Evolutionary conservation across 2,888 invertebrate genomes (phyloP).

Genomic region (Sthenelais limicola): DNA sequence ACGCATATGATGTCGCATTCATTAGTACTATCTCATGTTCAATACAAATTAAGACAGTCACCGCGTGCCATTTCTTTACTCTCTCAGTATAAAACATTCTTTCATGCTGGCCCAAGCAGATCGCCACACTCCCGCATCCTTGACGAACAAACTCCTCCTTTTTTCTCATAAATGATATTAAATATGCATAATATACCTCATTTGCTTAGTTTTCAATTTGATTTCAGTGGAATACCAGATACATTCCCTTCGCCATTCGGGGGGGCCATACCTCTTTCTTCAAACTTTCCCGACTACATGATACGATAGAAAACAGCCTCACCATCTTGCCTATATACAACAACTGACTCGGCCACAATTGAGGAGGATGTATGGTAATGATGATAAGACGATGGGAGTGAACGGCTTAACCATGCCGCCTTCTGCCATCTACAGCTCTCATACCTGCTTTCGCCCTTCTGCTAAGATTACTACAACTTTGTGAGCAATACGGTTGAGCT

Average conservation of each 20-base stretch:
- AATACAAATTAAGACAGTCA: not conserved
- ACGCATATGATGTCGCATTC: conserved; percentile 31
- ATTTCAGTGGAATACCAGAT: too few species aligned
- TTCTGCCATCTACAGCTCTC: conserved; percentile 20
- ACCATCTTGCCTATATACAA: too few species aligned
- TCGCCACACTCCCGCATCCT: conserved; percentile 24
- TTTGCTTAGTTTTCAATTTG: too few species aligned
- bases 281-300: too few species aligned
- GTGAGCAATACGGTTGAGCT: conserved; percentile 33
- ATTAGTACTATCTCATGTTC: conserved; percentile 2
- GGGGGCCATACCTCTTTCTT: too few species aligned
- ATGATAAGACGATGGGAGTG: conserved; percentile 35
- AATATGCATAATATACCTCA: conserved; percentile 32
- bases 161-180: conserved; percentile 33
- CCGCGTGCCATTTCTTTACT: conserved; percentile 20
- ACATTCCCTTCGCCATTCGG: too few species aligned
- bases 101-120: conserved; percentile 29
- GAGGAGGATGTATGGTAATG: conserved; percentile 29
- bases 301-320: too few species aligned
- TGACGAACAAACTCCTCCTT: conserved; percentile 17
- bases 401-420: conserved; percentile 23
- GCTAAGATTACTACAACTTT: conserved; percentile 17
- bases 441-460: conserved; percentile 5
- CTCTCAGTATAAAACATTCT: conserved; percentile 29
- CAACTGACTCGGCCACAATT: conserved; percentile 27